phyloP scores from a whole-genome alignment of 2,797 vertebrate species.

The Centroberyx gerrardi region DNA sequence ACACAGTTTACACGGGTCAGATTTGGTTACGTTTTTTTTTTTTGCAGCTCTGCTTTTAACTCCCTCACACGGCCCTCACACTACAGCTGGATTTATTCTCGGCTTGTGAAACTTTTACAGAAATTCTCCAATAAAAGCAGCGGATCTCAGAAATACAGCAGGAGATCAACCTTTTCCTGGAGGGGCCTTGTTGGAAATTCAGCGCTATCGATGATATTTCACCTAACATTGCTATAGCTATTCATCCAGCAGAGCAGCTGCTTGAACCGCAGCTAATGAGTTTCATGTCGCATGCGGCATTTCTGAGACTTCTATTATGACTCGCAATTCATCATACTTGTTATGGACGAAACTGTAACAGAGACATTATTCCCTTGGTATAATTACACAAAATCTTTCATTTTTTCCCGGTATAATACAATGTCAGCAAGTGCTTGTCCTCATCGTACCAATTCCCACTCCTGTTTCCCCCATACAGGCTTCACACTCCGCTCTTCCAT shows the following conservation, averaged over 20 bases:
- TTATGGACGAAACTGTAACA: constrained; percentile 49
- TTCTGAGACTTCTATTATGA: constrained; percentile 72
- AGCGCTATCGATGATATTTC: constrained; percentile 64
- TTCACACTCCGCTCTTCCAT: constrained; percentile 13
- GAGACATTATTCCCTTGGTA: constrained; percentile 51
- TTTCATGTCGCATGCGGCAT: constrained; percentile 68
- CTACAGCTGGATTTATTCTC: constrained; percentile 45
- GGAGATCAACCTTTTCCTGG: constrained; percentile 41
- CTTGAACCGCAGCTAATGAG: constrained; percentile 71
- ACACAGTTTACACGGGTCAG: constrained; percentile 66
- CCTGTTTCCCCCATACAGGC: constrained; percentile 33
- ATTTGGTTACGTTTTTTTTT: constrained; percentile 55
- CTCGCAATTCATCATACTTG: constrained; percentile 65
- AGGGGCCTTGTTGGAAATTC: constrained; percentile 44
- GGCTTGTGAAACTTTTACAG: constrained; percentile 35
- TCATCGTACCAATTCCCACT: constrained; percentile 39
- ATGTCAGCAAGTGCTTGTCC: constrained; percentile 41
- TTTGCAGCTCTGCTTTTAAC: constrained; percentile 62
- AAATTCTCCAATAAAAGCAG: constrained; percentile 44
- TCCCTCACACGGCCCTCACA: constrained; percentile 54
- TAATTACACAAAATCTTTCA: constrained; percentile 56
- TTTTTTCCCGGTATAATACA: constrained; percentile 46
- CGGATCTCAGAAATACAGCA: constrained; percentile 42
- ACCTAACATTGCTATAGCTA: constrained; percentile 55
- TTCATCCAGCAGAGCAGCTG: constrained; percentile 69